These are phyloP conservation scores for Dolomedes plantarius DNA, from an alignment of 2,888 invertebrate genomes.

Conservation along the genomic window DNA sequence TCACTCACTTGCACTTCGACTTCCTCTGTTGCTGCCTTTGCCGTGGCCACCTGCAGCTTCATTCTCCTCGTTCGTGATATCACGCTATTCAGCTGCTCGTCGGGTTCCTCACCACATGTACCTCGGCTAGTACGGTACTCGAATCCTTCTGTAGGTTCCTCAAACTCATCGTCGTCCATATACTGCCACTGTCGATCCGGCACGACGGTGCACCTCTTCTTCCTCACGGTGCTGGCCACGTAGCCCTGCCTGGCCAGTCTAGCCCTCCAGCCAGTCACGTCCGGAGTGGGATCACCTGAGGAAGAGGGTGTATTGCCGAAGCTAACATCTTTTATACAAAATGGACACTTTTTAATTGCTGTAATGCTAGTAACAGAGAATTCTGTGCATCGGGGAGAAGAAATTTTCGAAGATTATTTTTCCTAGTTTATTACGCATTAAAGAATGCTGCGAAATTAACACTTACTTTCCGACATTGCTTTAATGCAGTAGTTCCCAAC, in stretches of 20 bases:
- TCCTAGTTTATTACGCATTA: too few species aligned
- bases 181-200: constrained; percentile 50
- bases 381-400: too few species aligned
- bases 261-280: constrained; percentile 27
- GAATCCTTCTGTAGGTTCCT: constrained; percentile 11
- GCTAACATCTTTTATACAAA: not conserved
- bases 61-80: constrained; percentile 37
- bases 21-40: not conserved
- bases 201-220: not conserved
- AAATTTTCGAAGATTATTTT: too few species aligned
- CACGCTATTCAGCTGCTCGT: constrained; percentile 29
- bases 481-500: too few species aligned
- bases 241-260: constrained; percentile 33
- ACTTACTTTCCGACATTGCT: too few species aligned
- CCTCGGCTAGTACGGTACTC: constrained; percentile 22
- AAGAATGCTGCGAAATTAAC: too few species aligned
- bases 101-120: not conserved
- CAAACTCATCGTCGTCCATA: constrained; percentile 26
- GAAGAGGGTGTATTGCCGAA: too few species aligned
- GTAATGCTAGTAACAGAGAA: too few species aligned
- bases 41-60: constrained; percentile 6
- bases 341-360: too few species aligned
- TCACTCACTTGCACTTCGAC: constrained; percentile 9
- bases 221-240: constrained; percentile 9
- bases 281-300: not conserved